A percentile compares a stretch with the other conserved stretches of the same genome.
Evolutionary conservation across 2,888 invertebrate genomes (phyloP).

Genomic region (Clistopyga incitator): DNA sequence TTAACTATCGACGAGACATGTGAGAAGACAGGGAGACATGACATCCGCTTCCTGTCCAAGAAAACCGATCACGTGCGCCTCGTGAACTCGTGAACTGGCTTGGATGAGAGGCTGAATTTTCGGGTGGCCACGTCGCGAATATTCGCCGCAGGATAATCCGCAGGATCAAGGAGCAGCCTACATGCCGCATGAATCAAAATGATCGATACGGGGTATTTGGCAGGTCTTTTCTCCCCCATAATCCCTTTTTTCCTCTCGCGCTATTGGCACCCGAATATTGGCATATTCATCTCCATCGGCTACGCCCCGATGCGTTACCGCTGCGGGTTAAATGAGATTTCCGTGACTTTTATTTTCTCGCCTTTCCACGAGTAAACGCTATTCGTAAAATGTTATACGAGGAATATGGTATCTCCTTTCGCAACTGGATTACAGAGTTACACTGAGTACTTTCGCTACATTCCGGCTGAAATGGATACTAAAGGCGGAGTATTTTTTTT

Average conservation of each 20-base stretch:
- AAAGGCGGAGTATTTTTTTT: background rate
- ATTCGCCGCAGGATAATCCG: constrained; percentile 73
- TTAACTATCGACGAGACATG: background rate
- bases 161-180: constrained; percentile 61
- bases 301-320: background rate
- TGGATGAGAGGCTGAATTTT: constrained; percentile 46
- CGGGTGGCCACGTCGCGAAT: constrained; percentile 51
- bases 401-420: background rate
- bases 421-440: constrained; percentile 25
- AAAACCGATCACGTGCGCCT: background rate
- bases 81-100: constrained; percentile 50
- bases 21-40: background rate
- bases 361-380: background rate
- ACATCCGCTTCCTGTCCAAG: constrained; percentile 12
- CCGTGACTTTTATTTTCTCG: constrained; percentile 16
- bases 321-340: constrained; percentile 48
- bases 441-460: background rate
- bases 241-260: constrained; percentile 34
- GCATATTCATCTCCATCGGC: constrained; percentile 29
- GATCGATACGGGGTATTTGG: constrained; percentile 72
- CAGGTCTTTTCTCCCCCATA: constrained; percentile 34
- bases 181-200: constrained; percentile 72
- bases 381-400: constrained; percentile 17
- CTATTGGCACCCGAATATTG: constrained; percentile 37
- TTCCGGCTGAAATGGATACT: background rate